Conservation (phyloP, 2,888 invertebrate genomes). For the Stenoptilia bipunctidactyla region DNA sequence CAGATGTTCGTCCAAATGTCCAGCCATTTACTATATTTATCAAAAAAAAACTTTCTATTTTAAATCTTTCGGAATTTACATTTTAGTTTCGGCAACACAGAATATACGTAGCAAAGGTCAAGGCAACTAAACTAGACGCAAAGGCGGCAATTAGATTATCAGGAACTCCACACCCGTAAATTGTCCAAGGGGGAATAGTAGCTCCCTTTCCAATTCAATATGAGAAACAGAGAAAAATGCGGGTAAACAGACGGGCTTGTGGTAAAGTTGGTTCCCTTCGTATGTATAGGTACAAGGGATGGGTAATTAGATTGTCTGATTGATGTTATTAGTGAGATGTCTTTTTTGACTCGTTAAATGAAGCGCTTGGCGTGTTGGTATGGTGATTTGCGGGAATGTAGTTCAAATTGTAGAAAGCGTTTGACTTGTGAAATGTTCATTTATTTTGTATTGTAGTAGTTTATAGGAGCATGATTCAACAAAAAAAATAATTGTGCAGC, state of each 20-base stretch:
- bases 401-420: no score
- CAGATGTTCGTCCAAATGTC: no score
- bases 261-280: background rate
- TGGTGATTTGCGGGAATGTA: no score
- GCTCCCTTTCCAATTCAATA: background rate
- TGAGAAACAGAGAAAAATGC: background rate
- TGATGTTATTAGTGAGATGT: background rate
- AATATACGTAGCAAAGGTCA: constrained; percentile 63
- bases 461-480: no score
- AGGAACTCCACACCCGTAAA: constrained; percentile 44
- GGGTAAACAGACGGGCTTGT: constrained; percentile 21
- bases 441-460: no score
- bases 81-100: constrained; percentile 14
- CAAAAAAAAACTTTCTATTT: no score
- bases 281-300: background rate
- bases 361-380: no score
- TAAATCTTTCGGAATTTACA: no score
- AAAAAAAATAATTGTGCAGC: no score
- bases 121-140: constrained; percentile 51
- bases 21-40: no score
- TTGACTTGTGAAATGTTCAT: no score
- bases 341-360: background rate
- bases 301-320: background rate
- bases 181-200: constrained; percentile 27
- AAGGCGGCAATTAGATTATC: constrained; percentile 64